Base-by-base conservation (phyloP, 23 tunicate species). In the Phallusia fumigata region DNA sequence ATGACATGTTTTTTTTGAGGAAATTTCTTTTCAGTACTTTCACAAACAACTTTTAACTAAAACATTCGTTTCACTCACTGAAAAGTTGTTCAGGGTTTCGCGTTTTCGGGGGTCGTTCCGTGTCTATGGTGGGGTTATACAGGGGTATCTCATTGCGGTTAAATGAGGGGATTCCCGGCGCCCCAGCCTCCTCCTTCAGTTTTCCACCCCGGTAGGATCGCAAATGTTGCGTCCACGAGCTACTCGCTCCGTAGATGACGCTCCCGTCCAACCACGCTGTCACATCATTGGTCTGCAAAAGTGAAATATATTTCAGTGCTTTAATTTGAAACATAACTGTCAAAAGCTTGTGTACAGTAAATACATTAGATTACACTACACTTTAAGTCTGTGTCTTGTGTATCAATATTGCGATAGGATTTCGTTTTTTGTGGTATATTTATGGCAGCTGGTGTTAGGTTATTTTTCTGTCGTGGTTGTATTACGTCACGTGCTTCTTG, bases 211-310 rank as follows among this genome's bases (percentile, higher is more conserved):
- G 69, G 77, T 35, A 87, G 30, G 88, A 87, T 75, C 98, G 78
- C 64, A 94, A 52, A 33, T 80, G 80, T 75, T 87, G 84, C 2
- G 90, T 32, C 98, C 91, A 86, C 30, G 98, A 87, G 36, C 76
- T 36, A 51, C 92, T 95, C 51, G 79, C 76, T 0, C 99, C 99
- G 76, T 97, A 97, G 13, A 97, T 97, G 10, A 76, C 95, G 52
- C 92, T 86, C 50, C 91, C 99, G 74, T 97, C 99, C 35, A 97
- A 50, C 97, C 97, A 92, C 13, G 97, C 74, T 30, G 99, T 97
- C 0, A 82, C 97, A 76, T 94, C 88, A 65, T 97, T 97, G 0
- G 47, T 36, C 99, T 94, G 81, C 26, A 3, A 40, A 40, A 40
- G n/a, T n/a, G n/a, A n/a, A n/a, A n/a, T n/a, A n/a, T n/a, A n/a